Conservation (phyloP, 2,888 invertebrate species). For the Anthrax anthrax region DNA sequence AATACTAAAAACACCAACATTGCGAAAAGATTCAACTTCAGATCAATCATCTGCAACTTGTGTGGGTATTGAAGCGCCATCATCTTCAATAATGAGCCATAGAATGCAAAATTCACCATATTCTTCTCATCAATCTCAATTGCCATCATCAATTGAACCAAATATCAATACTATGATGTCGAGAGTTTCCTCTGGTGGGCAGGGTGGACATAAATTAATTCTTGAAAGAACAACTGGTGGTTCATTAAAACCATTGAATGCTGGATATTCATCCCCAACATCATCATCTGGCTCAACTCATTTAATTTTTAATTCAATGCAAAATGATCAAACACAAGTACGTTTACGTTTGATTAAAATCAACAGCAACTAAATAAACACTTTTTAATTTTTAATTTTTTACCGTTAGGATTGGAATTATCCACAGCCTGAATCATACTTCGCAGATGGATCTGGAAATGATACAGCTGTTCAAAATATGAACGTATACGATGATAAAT, state of each 20-base stretch:
- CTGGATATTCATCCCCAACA: conserved; percentile 30
- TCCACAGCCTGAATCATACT: conserved; percentile 5
- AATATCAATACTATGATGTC: neutral
- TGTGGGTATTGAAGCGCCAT: neutral
- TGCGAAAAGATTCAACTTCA: neutral
- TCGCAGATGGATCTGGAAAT: neutral
- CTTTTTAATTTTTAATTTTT: neutral
- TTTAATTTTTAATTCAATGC: conserved; percentile 22
- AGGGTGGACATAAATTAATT: conserved; percentile 19
- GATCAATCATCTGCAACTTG: neutral
- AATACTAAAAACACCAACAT: neutral
- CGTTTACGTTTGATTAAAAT: neutral
- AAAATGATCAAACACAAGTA: conserved; percentile 9
- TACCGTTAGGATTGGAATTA: conserved; percentile 10
- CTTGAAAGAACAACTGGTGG: conserved; percentile 19
- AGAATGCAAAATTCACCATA: neutral
- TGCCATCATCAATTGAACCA: neutral
- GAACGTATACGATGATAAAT: conserved; percentile 12
- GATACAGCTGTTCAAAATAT: conserved; percentile 9
- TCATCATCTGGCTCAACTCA: conserved; percentile 32
- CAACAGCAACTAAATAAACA: neutral
- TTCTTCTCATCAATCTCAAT: neutral
- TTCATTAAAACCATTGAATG: conserved; percentile 18
- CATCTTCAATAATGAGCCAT: neutral
- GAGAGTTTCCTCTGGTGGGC: neutral